Evolutionary conservation across 2,888 invertebrate genomes (phyloP), one percentile per base, ranked within the genome.

Genomic region (Epirrhoe alternata): DNA sequence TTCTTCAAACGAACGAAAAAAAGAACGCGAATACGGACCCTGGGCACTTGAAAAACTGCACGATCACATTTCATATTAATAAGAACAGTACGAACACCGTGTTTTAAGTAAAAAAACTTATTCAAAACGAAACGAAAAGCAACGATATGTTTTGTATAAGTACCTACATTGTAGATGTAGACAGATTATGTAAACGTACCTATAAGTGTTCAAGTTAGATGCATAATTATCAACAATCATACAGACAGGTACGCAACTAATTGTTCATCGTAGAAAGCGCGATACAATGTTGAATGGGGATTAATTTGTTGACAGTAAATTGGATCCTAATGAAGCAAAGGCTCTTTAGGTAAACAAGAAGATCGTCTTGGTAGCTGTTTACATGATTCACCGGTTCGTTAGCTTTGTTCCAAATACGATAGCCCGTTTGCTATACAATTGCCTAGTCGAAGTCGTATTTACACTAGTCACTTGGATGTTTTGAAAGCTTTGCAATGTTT

Each of bases 321-420:
- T 92, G 91, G 90, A 93, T 92, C 90, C 92, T 93, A 92, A 93
- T 93, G 92, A 93, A 93, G 90, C 92, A 93, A 93, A 93, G 92
- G 92, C 90, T 88, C 89, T 90, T 88, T 88, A 89, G 86, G 89
- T 92, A 92, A 93, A 93, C 92, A 92, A 90, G 90, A 88, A 89
- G 87, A 89, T 89, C 89, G 90, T 92, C 92, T 92, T 92, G 88
- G 77, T 85, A 86, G 84, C 86, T 92, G 92, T 92, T 92, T 92
- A 93, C 92, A 90, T 89, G 90, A 88, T 88, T 86, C 89, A 82
- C 83, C 89, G 92, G 92, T 93, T 93, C 92, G 92, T 93, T 93
- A 93, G 91, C 90, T 91, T 92, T 92, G 92, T 92, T 92, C 88
- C 92, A 86, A 89, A 90, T 89, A 86, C 88, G 88, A 93, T 92